Evolutionary conservation across 2,888 invertebrate genomes (phyloP).

Genomic region (Leptothorax acervorum): DNA sequence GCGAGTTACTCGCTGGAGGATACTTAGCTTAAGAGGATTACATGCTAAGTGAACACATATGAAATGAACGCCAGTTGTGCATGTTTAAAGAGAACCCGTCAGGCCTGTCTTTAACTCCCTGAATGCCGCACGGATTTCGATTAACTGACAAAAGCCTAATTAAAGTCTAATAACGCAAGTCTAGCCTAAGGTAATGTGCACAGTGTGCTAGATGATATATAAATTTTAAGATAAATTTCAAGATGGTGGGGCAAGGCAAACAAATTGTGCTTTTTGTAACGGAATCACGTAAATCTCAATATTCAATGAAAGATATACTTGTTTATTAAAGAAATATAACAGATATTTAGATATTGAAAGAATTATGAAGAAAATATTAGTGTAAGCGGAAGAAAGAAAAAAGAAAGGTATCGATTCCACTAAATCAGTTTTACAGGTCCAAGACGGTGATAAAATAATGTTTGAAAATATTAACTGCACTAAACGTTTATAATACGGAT

Average conservation of each 20-base stretch:
- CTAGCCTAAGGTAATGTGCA: not conserved
- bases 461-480: not conserved
- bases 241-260: not conserved
- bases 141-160: not conserved
- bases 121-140: slow-evolving; percentile 1
- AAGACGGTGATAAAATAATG: not conserved
- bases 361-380: not conserved
- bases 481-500: not conserved
- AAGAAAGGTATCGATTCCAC: not conserved
- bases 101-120: not conserved
- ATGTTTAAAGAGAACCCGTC: slow-evolving; percentile 25
- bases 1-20: slow-evolving; percentile 20
- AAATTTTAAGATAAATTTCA: not conserved
- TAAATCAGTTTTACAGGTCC: not conserved
- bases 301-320: not conserved
- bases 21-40: slow-evolving; percentile 51
- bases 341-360: not conserved
- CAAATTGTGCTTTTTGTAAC: not conserved
- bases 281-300: not conserved
- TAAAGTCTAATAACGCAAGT: not conserved
- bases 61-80: slow-evolving; percentile 10
- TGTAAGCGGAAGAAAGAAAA: not conserved
- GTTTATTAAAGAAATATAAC: not conserved
- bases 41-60: slow-evolving; percentile 23
- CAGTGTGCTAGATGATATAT: not conserved